Evolutionary conservation across 37 sponge, comb jelly and placozoan genomes (phyloP), one percentile per base, ranked within the genome.

Genomic region (Corticium candelabrum): DNA sequence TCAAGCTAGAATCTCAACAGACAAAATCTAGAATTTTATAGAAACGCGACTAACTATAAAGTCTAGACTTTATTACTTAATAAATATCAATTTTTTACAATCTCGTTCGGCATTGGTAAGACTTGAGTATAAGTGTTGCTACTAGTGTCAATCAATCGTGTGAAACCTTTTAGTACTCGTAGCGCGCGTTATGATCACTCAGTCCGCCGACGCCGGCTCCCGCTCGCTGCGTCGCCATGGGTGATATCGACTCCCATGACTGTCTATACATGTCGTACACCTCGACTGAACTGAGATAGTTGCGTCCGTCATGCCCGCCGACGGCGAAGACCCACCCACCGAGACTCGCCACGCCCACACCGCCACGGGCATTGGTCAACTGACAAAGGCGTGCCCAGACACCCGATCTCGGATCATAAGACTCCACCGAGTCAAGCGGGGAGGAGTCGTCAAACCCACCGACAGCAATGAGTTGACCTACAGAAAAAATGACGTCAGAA

Each of bases 371-470:
- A 27, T 86, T 77, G 38, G 86, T 82, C 98, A 97, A 92, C 35
- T 88, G 57, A 15, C 80, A 76, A 34, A 97, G 84, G 41, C 82
- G 82, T 40, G 75, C 62, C 98, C 98, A 97, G 29, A 38, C 69
- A 67, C 93, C 85, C 11, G 69, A 80, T 4, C 79, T 69, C 2
- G 98, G 94, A 68, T 97, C 86, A 74, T 91, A 97, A 69, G 91
- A 86, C 41, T 94, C 95, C 33, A 86, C 92, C 33, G 87, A 88
- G 39, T 88, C 84, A 38, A 94, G 70, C 1, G 95, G 95, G 0
- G 89, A 88, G 1, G 91, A 90, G 82, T 94, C 95, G 38, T 88
- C 95, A 84, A 94, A 94, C 29, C 95, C 95, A n/a, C 95, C 95
- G 68, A 90, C 95, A 35, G 95, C 95, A 79, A 90, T 90, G 0